Percentiles rank a stretch among this genome's conserved stretches.
Conservation (phyloP, 1,140 invertebrate genomes). For the Calephelis virginiensis region DNA sequence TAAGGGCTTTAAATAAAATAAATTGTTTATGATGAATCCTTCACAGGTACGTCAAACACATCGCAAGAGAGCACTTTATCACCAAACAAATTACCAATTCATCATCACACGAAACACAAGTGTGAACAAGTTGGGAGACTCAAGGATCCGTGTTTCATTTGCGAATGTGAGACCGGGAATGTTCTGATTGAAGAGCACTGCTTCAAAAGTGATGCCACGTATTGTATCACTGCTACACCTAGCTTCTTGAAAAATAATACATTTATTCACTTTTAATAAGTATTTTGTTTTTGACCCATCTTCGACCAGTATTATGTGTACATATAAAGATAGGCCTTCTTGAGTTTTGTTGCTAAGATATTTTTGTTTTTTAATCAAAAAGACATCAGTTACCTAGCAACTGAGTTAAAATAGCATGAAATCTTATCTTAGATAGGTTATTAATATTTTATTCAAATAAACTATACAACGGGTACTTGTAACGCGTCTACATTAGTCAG, state of each 20-base stretch:
- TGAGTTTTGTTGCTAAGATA: too few species aligned
- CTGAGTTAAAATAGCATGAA: too few species aligned
- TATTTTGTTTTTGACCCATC: neutral
- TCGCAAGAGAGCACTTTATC: neutral
- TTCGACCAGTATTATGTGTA: too few species aligned
- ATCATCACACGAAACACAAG: constrained; percentile 41
- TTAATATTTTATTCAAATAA: too few species aligned
- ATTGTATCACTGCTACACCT: constrained; percentile 39
- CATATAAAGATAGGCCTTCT: too few species aligned
- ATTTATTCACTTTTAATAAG: constrained; percentile 11
- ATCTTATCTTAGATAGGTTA: too few species aligned
- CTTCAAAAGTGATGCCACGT: constrained; percentile 42
- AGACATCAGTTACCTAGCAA: too few species aligned
- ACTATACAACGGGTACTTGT: too few species aligned
- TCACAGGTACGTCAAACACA: neutral
- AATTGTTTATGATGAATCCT: neutral
- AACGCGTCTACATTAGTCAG: too few species aligned
- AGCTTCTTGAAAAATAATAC: constrained; percentile 37
- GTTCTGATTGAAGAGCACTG: constrained; percentile 57
- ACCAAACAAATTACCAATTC: neutral
- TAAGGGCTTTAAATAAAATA: too few species aligned
- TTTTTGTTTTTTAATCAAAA: too few species aligned
- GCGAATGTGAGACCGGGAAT: constrained; percentile 43
- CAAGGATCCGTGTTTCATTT: constrained; percentile 52
- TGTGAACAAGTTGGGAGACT: constrained; percentile 41